phyloP scores from a whole-genome alignment of 2,888 invertebrate genomes.

The Calameuta pallipes region DNA sequence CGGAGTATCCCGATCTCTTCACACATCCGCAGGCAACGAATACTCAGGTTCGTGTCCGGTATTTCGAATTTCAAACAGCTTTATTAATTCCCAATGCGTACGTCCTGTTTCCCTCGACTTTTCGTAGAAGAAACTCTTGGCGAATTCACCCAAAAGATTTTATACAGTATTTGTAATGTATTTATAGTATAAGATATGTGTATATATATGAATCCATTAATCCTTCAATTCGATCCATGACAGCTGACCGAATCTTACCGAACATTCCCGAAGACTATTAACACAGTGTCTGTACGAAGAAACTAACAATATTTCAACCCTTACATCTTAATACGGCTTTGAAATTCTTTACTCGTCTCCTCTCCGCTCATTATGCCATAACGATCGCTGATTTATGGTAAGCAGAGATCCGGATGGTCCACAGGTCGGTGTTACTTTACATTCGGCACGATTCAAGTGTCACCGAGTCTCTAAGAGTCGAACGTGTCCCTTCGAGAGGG shows the following conservation, averaged over 20 bases:
- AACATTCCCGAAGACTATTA: not conserved
- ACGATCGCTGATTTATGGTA: constrained; percentile 7
- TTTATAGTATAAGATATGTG: not conserved
- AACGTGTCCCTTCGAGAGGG: constrained; percentile 1
- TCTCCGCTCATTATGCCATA: constrained; percentile 4
- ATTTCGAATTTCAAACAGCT: not conserved
- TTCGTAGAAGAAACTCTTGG: not conserved
- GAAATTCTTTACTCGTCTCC: constrained; percentile 1
- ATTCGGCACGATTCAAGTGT: constrained; percentile 7
- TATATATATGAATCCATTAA: not conserved
- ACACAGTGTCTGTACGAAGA: not conserved
- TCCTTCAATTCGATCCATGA: not conserved
- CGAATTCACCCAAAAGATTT: not conserved
- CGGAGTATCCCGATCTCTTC: not conserved
- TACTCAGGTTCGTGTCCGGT: not conserved
- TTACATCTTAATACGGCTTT: not conserved
- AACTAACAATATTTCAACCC: not conserved
- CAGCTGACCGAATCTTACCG: not conserved
- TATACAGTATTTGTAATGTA: not conserved
- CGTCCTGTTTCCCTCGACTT: not conserved
- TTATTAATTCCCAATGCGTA: not conserved
- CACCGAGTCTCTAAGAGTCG: not conserved
- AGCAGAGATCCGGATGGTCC: constrained; percentile 3
- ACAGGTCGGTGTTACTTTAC: constrained; percentile 1
- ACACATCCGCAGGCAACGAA: not conserved